phyloP scores from a whole-genome alignment of 1,140 invertebrate species.

The Thalassaphorura encarpata region DNA sequence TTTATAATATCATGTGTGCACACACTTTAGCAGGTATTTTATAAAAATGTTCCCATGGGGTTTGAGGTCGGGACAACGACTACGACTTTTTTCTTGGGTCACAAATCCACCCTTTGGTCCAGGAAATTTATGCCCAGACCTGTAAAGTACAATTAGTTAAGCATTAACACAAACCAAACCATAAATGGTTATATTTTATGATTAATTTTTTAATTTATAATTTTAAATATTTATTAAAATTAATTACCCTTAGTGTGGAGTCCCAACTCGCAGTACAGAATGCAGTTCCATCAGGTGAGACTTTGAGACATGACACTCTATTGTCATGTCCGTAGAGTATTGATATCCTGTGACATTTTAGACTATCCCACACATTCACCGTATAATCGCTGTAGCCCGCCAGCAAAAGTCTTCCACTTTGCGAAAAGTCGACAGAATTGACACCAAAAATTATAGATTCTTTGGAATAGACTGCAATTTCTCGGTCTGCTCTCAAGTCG shows the following conservation, averaged over 20 bases:
- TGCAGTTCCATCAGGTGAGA: constrained; percentile 95
- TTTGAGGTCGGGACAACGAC: no score
- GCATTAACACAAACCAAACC: background rate
- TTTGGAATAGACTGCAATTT: constrained; percentile 92
- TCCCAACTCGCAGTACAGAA: constrained; percentile 98
- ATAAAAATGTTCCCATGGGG: no score
- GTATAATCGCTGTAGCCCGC: constrained; percentile 99
- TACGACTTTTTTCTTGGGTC: background rate
- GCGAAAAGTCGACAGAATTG: constrained; percentile 94
- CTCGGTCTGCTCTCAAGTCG: constrained; percentile 94
- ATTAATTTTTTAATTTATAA: no score
- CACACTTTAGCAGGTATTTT: no score
- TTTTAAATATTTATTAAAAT: no score
- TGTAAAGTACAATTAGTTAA: constrained; percentile 8
- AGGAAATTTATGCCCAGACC: constrained; percentile 24
- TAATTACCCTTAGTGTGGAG: constrained; percentile 76
- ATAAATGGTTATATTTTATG: no score
- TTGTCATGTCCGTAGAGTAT: constrained; percentile 98
- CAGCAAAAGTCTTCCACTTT: constrained; percentile 89
- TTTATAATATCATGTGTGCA: no score
- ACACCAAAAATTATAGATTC: constrained; percentile 98
- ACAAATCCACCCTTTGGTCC: background rate
- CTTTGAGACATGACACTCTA: constrained; percentile 80
- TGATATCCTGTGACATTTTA: constrained; percentile 83
- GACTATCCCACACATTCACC: constrained; percentile 96